A percentile compares a stretch with the other conserved stretches of the same genome.
Conservation (phyloP, 2,888 invertebrate genomes). For the Ornithoptera priamus region DNA sequence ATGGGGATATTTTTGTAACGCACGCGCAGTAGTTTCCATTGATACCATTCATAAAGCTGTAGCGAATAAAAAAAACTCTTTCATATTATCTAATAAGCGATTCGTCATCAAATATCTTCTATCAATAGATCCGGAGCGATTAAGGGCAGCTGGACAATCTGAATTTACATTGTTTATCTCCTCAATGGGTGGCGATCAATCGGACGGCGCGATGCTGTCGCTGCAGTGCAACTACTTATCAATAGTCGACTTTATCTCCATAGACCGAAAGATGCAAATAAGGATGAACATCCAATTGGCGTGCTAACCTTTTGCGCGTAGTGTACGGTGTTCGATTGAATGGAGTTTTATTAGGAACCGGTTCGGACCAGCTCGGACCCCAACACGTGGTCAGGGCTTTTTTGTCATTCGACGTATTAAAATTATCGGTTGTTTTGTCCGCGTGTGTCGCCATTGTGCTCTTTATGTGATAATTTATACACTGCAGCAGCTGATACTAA, state of each 20-base stretch:
- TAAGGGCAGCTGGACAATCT: slow-evolving; percentile 65
- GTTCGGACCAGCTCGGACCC: slow-evolving; percentile 68
- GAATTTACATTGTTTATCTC: slow-evolving; percentile 34
- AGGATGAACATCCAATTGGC: neutral
- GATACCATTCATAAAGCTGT: neutral
- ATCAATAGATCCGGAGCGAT: slow-evolving; percentile 59
- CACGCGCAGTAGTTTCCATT: neutral
- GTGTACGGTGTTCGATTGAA: slow-evolving; percentile 64
- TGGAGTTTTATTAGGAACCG: slow-evolving; percentile 70
- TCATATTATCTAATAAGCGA: slow-evolving; percentile 31
- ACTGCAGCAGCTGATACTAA: slow-evolving; percentile 37
- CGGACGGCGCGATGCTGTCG: slow-evolving; percentile 26
- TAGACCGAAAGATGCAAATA: neutral
- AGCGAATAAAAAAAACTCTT: slow-evolving; percentile 25
- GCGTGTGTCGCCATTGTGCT: slow-evolving; percentile 38
- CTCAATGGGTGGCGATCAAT: slow-evolving; percentile 47
- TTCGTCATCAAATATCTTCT: slow-evolving; percentile 45
- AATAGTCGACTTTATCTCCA: slow-evolving; percentile 1
- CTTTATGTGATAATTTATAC: slow-evolving; percentile 45
- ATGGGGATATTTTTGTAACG: no score
- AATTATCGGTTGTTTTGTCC: slow-evolving; percentile 70
- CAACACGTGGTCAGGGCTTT: slow-evolving; percentile 71
- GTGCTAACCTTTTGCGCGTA: slow-evolving; percentile 16
- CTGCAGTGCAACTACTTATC: slow-evolving; percentile 3
- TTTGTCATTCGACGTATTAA: slow-evolving; percentile 68